A percentile compares a stretch with the other conserved stretches of the same genome.
These are phyloP conservation scores for Stegastes partitus DNA, from an alignment of 2,113 vertebrate genomes.

Conservation along the genomic window DNA sequence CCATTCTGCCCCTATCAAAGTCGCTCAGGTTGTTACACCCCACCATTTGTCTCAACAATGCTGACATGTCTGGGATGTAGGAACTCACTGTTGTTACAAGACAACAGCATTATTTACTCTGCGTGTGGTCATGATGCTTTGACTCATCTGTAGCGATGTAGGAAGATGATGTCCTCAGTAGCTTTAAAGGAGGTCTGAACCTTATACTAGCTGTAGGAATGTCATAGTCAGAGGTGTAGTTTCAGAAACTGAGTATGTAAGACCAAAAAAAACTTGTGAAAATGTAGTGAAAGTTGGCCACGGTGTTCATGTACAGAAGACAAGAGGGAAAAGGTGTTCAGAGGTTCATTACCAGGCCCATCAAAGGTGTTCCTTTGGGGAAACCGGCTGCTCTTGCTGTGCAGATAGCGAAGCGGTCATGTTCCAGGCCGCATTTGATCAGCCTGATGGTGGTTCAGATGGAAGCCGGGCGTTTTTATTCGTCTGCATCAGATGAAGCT, in stretches of 20 bases:
- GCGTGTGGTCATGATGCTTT: too few species aligned
- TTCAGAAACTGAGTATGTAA: too few species aligned
- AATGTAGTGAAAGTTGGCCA: conserved; percentile 7
- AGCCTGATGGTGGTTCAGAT: conserved; percentile 32
- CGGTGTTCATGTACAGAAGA: conserved; percentile 11
- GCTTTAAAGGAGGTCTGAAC: too few species aligned
- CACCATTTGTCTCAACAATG: too few species aligned
- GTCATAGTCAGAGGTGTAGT: not conserved
- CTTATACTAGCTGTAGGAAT: too few species aligned
- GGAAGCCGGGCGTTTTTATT: conserved; percentile 40
- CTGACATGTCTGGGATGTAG: too few species aligned
- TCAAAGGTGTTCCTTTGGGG: conserved; percentile 49
- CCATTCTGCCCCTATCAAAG: too few species aligned
- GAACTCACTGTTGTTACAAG: too few species aligned
- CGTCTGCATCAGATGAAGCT: conserved; percentile 26
- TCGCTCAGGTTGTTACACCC: too few species aligned
- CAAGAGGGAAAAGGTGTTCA: not conserved
- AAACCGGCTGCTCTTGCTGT: conserved; percentile 42
- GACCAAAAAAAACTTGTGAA: not conserved
- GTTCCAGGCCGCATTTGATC: conserved; percentile 39
- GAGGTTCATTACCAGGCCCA: conserved; percentile 63
- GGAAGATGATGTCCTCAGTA: too few species aligned
- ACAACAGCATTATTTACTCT: too few species aligned
- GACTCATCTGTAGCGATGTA: too few species aligned
- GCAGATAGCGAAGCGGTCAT: conserved; percentile 38